Conservation (phyloP, 2,888 invertebrate species). For the Drosophila picticornis region DNA sequence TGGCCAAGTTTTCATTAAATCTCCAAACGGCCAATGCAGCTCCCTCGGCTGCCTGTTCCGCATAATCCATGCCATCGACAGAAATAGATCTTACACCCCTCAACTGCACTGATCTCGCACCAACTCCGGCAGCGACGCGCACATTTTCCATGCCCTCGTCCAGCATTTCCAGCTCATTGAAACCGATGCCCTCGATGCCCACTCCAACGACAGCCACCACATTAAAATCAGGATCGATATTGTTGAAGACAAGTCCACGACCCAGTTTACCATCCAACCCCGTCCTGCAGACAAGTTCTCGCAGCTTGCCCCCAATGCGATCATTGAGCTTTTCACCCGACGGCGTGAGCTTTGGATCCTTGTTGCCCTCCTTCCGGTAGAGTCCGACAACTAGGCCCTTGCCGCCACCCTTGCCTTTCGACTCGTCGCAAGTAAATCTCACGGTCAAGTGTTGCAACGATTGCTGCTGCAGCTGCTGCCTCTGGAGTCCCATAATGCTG, state of each 20-base stretch:
- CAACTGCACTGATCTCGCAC: slow-evolving; percentile 85
- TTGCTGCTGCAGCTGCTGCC: background rate
- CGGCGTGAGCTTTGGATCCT: slow-evolving; percentile 85
- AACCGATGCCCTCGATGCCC: slow-evolving; percentile 87
- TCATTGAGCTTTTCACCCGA: slow-evolving; percentile 86
- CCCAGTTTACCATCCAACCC: slow-evolving; percentile 78
- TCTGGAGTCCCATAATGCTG: slow-evolving; percentile 7
- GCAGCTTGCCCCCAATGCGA: slow-evolving; percentile 85
- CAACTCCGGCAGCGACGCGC: slow-evolving; percentile 88
- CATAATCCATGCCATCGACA: slow-evolving; percentile 88
- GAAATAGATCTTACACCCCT: slow-evolving; percentile 86
- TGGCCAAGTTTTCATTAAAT: slow-evolving; percentile 87
- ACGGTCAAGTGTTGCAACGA: background rate
- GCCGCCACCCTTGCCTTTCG: background rate
- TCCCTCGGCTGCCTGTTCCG: slow-evolving; percentile 89
- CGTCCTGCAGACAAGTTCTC: slow-evolving; percentile 85
- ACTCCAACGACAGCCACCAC: slow-evolving; percentile 89
- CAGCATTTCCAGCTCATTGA: slow-evolving; percentile 89
- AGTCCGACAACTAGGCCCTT: slow-evolving; percentile 86
- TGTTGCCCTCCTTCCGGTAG: slow-evolving; percentile 85
- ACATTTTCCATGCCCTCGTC: slow-evolving; percentile 90
- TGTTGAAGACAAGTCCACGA: slow-evolving; percentile 86
- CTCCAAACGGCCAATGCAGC: slow-evolving; percentile 86
- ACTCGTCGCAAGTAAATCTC: slow-evolving; percentile 37
- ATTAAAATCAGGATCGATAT: slow-evolving; percentile 87